Conservation (phyloP, 2,888 invertebrate species). For the Doris montereyensis region DNA sequence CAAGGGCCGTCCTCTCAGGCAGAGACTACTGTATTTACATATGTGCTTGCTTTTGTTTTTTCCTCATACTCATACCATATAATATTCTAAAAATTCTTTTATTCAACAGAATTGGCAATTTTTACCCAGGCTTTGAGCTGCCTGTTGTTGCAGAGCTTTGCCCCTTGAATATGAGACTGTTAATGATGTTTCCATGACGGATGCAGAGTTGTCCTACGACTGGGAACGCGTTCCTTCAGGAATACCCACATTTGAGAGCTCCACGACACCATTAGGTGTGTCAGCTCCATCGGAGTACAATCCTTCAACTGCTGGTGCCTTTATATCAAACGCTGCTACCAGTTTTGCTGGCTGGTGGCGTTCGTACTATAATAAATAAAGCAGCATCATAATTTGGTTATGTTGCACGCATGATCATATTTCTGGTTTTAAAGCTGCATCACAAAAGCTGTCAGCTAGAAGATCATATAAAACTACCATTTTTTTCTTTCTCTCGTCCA, state of each 20-base stretch:
- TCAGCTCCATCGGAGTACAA: conserved; percentile 34
- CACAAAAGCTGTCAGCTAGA: no score
- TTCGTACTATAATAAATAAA: conserved; percentile 33
- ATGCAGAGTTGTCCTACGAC: conserved; percentile 79
- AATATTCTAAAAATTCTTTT: no score
- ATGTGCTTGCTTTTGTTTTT: no score
- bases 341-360: conserved; percentile 34
- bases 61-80: no score
- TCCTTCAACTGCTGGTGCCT: conserved; percentile 36
- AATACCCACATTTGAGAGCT: conserved; percentile 29
- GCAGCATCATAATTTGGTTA: no score
- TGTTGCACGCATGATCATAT: no score
- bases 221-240: conserved; percentile 81
- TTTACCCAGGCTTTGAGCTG: conserved; percentile 29
- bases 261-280: conserved; percentile 22
- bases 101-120: conserved; percentile 29
- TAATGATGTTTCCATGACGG: conserved; percentile 69
- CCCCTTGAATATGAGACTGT: conserved; percentile 72
- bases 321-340: conserved; percentile 34
- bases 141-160: conserved; percentile 30
- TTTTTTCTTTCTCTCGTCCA: no score
- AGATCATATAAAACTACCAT: no score
- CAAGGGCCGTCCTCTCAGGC: no score
- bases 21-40: no score
- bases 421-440: no score